These are phyloP conservation scores for Campoletis sonorensis DNA, from an alignment of 1,140 invertebrate genomes.

Conservation along the genomic window DNA sequence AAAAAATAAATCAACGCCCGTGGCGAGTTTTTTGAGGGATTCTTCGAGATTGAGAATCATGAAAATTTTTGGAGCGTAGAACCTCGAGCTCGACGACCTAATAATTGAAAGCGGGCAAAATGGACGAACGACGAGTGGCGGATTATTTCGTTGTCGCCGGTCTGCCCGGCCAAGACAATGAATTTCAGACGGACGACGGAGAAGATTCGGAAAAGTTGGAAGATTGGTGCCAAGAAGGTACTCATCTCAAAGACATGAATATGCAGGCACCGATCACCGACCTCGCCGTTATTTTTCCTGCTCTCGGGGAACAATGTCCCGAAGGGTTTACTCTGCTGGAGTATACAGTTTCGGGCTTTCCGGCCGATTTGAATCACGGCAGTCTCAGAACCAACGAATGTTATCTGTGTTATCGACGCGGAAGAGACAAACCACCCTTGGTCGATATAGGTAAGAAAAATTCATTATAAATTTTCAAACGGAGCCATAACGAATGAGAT, in stretches of 20 bases:
- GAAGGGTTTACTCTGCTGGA: constrained; percentile 89
- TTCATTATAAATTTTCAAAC: no score
- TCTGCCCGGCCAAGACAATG: constrained; percentile 83
- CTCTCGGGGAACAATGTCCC: constrained; percentile 90
- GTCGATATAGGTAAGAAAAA: constrained; percentile 93
- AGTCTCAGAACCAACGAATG: constrained; percentile 95
- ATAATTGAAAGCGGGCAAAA: constrained; percentile 60
- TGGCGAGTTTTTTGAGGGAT: no score
- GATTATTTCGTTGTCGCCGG: constrained; percentile 99
- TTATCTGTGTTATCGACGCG: constrained; percentile 93
- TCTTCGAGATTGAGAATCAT: no score
- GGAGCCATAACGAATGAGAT: no score
- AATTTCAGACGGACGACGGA: constrained; percentile 60
- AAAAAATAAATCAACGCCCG: no score
- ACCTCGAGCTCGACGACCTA: not conserved
- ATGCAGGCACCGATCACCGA: constrained; percentile 96
- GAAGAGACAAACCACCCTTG: constrained; percentile 95
- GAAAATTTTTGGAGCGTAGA: not conserved
- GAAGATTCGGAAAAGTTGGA: constrained; percentile 82
- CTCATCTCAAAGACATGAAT: constrained; percentile 84
- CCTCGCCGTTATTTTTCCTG: constrained; percentile 93
- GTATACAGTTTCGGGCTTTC: constrained; percentile 88
- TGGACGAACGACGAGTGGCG: constrained; percentile 89
- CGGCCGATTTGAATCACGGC: constrained; percentile 98
- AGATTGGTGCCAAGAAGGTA: constrained; percentile 86